These are phyloP conservation scores for Amiota minor DNA, from an alignment of 2,888 invertebrate genomes.

Conservation along the genomic window DNA sequence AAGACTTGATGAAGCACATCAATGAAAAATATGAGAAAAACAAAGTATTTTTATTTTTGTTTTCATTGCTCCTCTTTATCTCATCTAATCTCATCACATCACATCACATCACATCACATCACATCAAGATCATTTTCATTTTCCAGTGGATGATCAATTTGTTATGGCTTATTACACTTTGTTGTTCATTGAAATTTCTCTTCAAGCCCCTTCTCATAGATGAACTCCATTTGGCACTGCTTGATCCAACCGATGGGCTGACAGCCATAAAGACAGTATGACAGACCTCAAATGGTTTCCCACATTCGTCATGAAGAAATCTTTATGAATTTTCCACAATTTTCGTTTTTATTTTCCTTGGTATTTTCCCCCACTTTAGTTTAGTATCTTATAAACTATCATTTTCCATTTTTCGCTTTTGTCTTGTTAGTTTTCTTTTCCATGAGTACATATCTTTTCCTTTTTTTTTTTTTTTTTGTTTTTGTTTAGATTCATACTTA, in stretches of 20 bases:
- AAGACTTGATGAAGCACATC: conserved; percentile 6
- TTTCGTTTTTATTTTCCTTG: not conserved
- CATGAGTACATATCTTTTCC: not conserved
- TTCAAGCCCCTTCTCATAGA: too few species aligned
- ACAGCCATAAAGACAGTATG: not conserved
- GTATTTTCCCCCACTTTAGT: not conserved
- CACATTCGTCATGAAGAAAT: conserved; percentile 51
- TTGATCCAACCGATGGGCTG: conserved; percentile 5
- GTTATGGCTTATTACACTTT: too few species aligned
- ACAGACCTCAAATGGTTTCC: conserved; percentile 46
- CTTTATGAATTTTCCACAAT: not conserved
- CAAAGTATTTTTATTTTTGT: not conserved
- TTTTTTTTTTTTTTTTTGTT: not conserved
- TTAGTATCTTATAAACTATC: not conserved
- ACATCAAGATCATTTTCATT: too few species aligned
- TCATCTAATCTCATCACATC: too few species aligned
- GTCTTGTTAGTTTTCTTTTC: not conserved
- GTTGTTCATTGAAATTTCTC: too few species aligned
- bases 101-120: too few species aligned
- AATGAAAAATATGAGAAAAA: conserved; percentile 14
- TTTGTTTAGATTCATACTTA: not conserved
- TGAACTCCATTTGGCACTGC: not conserved
- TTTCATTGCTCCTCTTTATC: not conserved
- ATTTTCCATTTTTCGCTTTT: not conserved
- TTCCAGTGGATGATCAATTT: too few species aligned